These are phyloP conservation scores for Watsonalla cultraria DNA, from an alignment of 2,888 invertebrate species.

Conservation along the genomic window DNA sequence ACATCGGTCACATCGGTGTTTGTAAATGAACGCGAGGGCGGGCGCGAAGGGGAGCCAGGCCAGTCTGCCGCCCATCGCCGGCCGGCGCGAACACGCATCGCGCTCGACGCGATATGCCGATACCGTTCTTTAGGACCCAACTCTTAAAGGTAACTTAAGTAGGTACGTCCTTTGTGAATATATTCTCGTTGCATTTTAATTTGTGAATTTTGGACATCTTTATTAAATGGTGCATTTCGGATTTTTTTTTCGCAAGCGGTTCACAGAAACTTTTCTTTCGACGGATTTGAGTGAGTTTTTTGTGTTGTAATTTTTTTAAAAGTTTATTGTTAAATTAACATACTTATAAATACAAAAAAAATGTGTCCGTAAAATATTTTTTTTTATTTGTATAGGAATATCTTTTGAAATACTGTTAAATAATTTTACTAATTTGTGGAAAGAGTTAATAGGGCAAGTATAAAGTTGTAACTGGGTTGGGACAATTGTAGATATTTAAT, in stretches of 20 bases:
- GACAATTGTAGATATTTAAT: not conserved
- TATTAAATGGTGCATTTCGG: not conserved
- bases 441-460: not conserved
- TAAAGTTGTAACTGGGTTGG: too few relatives aligned
- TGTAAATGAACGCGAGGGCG: conserved; percentile 42
- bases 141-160: conserved; percentile 2
- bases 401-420: too few relatives aligned
- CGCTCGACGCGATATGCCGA: conserved; percentile 6
- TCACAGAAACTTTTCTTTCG: too few relatives aligned
- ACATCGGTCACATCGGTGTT: conserved; percentile 36
- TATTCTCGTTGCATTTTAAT: not conserved
- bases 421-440: not conserved
- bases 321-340: not conserved
- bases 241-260: too few relatives aligned
- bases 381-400: too few relatives aligned
- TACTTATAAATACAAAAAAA: not conserved
- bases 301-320: not conserved
- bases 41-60: conserved; percentile 30
- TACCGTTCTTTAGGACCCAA: conserved; percentile 9
- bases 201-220: not conserved
- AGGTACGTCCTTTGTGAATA: not conserved
- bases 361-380: too few relatives aligned
- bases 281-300: too few relatives aligned
- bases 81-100: conserved; percentile 43
- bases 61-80: conserved; percentile 64